phyloP scores from a whole-genome alignment of 2,113 vertebrate species.

The Crotophaga sulcirostris region DNA sequence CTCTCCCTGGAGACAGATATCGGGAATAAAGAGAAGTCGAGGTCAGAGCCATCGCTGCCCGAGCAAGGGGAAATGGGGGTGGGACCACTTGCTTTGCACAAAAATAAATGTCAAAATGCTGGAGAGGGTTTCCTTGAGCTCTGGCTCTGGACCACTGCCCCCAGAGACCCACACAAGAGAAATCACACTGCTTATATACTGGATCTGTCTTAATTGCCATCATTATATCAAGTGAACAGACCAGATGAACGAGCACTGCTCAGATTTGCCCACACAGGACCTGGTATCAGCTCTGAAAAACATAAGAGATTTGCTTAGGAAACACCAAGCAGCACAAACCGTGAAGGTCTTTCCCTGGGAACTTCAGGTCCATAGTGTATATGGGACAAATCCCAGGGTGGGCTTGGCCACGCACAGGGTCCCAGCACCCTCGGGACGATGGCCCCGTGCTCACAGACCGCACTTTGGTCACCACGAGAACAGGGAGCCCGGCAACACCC shows the following conservation, averaged over 20 bases:
- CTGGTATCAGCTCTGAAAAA: not conserved
- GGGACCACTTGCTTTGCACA: not conserved
- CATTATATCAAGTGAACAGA: not conserved
- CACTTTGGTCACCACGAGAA: accelerated
- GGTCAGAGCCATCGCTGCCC: not conserved
- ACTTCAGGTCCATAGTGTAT: accelerated
- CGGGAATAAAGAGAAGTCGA: conserved; percentile 36
- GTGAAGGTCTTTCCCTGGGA: accelerated
- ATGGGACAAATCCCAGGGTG: accelerated
- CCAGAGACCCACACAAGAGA: not conserved
- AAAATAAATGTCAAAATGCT: not conserved
- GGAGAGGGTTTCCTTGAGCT: not conserved
- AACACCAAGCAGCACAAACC: not conserved
- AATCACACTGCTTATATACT: not conserved
- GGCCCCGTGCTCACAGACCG: accelerated
- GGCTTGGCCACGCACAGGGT: not conserved
- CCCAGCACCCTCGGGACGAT: accelerated
- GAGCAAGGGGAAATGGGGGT: not conserved
- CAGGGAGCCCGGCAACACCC: not conserved
- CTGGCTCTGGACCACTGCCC: not conserved
- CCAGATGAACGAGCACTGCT: not conserved
- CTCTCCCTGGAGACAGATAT: conserved; percentile 31
- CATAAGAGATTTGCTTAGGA: accelerated
- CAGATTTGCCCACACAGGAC: accelerated
- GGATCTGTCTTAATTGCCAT: not conserved